phyloP scores from a whole-genome alignment of 2,797 vertebrate species.

The Paguma larvata region DNA sequence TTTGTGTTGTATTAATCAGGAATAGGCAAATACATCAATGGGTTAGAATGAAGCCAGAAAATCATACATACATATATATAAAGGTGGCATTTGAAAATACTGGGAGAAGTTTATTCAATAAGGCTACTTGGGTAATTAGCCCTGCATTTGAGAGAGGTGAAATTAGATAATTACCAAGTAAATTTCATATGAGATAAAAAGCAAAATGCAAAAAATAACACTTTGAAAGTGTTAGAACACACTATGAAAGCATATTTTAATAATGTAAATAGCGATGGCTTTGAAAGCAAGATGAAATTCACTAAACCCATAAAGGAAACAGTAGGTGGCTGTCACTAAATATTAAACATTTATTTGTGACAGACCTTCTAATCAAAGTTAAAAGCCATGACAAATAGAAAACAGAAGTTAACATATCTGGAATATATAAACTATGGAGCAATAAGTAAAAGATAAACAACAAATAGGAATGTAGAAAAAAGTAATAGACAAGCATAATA shows the following conservation, averaged over 20 bases:
- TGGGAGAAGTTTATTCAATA: neutral
- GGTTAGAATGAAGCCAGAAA: neutral
- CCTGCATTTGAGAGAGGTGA: neutral
- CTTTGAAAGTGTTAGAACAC: neutral
- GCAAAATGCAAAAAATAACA: neutral
- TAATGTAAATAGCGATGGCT: neutral
- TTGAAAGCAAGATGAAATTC: constrained; percentile 18
- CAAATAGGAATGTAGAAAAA: neutral
- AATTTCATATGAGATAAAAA: constrained; percentile 12
- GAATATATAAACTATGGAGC: neutral
- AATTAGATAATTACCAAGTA: neutral
- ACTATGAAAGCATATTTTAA: neutral
- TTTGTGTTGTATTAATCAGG: neutral
- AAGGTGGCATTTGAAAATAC: neutral
- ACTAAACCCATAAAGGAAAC: neutral
- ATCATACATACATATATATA: neutral
- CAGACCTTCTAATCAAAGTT: neutral
- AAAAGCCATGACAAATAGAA: neutral
- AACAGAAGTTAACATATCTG: neutral
- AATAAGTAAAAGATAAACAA: neutral
- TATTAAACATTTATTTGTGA: neutral
- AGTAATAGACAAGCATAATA: neutral
- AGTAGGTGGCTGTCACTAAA: neutral
- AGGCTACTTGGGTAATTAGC: neutral
- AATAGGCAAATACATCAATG: neutral